Evolutionary conservation across 2,888 invertebrate genomes (phyloP), one percentile per base, ranked within the genome.

Genomic region (Idaea biselata): DNA sequence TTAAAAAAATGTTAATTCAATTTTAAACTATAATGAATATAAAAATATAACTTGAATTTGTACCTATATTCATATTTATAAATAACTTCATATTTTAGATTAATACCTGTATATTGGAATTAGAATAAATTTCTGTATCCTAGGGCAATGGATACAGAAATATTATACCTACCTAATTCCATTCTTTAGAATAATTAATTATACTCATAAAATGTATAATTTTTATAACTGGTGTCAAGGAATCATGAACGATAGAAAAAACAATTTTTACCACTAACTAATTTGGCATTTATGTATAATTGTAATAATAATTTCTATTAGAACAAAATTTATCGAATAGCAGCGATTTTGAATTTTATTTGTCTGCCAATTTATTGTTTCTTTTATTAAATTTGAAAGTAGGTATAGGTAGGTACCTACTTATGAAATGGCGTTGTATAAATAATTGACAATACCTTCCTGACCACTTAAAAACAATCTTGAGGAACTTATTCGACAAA

Each of bases 121-220:
- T 68, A 76, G 70, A 72, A 66, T 70, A 77, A 78, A 80, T 87
- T 87, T 87, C 81, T 86, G 82, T 82, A 86, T 80, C 90, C 86
- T 60, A 61, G 91, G 91, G 91, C 91, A 92, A 92, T 92, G 84
- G 87, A 81, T 89, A 74, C 82, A 84, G 82, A 86, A 85, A 86
- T 84, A 77, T 79, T 72, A 64, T 65, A 72, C 44, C 16, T 65
- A 72, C 44, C 16, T 16, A 4, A 58, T 25, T 4, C 58, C 18
- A 14, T 31, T 66, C 25, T 5, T 25, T 25, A 25, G 25, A 25
- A 3, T 25, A 53, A 58, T 53, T 53, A 17, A 58, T 65, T 68
- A 58, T 59, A 58, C 64, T 11, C 56, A 61, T 60, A 57, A 33
- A 63, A 59, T 69, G 65, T 67, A 68, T 32, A 65, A 65, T 60